phyloP scores from a whole-genome alignment of 2,888 invertebrate species.

The Microctonus aethiopoides region DNA sequence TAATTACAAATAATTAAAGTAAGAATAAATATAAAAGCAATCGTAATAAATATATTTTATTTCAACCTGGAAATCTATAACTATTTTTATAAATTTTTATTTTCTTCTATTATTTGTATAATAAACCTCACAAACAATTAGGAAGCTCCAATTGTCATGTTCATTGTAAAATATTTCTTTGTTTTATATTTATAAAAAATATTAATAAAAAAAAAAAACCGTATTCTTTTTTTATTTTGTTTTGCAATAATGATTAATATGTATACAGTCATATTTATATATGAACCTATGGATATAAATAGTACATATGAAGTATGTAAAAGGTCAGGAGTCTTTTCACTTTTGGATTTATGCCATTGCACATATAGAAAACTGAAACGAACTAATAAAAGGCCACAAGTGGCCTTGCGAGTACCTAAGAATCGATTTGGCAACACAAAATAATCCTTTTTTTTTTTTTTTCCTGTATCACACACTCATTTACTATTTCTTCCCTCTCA shows the following conservation, averaged over 20 bases:
- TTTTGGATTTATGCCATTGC: slow-evolving; percentile 6
- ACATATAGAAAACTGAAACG: not conserved
- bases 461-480: not conserved
- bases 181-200: not conserved
- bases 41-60: not conserved
- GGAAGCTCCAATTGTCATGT: not conserved
- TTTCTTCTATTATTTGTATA: not conserved
- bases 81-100: not conserved
- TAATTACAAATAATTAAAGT: slow-evolving; percentile 4
- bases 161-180: not conserved
- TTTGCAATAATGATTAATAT: not conserved
- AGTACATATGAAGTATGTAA: not conserved
- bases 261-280: not conserved
- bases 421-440: slow-evolving; percentile 4
- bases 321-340: slow-evolving; percentile 12
- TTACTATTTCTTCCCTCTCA: not conserved
- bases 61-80: not conserved
- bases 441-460: not conserved
- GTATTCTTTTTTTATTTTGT: not conserved
- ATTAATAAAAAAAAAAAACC: not conserved
- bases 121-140: not conserved
- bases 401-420: slow-evolving; percentile 8
- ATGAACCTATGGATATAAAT: not conserved
- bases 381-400: not conserved
- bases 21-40: not conserved